Evolutionary conservation across 1,140 invertebrate genomes (phyloP), one percentile per base, ranked within the genome.

Genomic region (Cyrtorhinus lividipennis): DNA sequence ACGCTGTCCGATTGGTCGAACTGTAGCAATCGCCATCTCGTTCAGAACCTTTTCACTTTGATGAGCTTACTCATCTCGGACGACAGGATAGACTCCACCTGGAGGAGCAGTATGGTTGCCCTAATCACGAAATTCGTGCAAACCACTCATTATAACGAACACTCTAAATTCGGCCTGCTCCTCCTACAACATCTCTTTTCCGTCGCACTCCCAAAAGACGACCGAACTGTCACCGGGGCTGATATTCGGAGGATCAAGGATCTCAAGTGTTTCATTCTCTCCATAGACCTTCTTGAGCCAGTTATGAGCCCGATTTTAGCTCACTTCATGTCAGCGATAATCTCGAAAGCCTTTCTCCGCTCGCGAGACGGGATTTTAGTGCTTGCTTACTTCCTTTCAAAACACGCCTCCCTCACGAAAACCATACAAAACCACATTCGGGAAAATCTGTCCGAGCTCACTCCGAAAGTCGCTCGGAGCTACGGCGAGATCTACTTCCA

Each of bases 401-500:
- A 53, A 38, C 48, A 64, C n/a, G 25, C 61, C 15, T 25, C 59
- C 15, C 30, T 66, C 2, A 25, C 59, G 10, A 63, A 60, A 59
- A 62, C 25, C 10, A 44, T 66, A 44, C 63, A 66, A 20, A 25
- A 59, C 27, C 26, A 56, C 2, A 59, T 66, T 18, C 61, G 61
- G 53, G 44, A 62, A 13, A 27, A 23, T 46, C 22, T 65, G 12
- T 53, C 63, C 27, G 53, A 62, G 20, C 25, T 59, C 15, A 61
- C 20, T 22, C 60, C 62, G 53, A 23, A n/a, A 13, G 44, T 63
- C 25, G 66, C 66, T 63, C 2, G n/a, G 18, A 45, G 22, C 13
- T 65, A 65, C 58, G 66, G 66, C 25, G 64, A 65, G 46, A 45
- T 63, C 24, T 65, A 62, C 27, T 64, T 58, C 56, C 46, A 26